Base-by-base conservation (phyloP, 2,797 vertebrate species). In the Sparus aurata region DNA sequence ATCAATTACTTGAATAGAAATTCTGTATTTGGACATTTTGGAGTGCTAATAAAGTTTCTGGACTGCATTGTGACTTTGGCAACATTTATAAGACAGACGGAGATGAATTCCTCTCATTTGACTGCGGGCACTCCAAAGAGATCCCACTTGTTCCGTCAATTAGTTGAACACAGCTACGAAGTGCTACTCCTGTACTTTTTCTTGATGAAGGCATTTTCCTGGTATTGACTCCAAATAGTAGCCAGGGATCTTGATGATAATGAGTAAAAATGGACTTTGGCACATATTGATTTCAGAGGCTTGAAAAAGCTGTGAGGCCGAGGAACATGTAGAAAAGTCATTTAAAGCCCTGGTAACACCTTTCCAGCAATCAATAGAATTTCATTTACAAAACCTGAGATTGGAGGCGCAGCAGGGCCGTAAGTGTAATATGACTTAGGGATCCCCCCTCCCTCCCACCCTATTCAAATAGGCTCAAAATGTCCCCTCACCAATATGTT, bases 171-270 rank as follows among this genome's bases (percentile, higher is more conserved):
- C 87, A 38, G 78, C 70, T 70, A 66, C 73, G 76, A 34, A 87
- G 73, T 90, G 77, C 79, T 65, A 75, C 79, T 85, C 87, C 84
- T 87, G 81, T 91, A 67, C 90, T 91, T 91, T 90, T 91, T 91
- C 80, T 82, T 89, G 67, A 69, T 91, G 69, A 80, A 84, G 83
- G 85, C 80, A 88, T 90, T 96, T 96, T 94, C 94, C 94, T 89
- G 82, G 88, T 94, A 95, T 94, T 92, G 91, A 91, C 95, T 95
- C 94, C 95, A 96, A 95, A 96, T 97, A 96, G 95, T 87, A 84
- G 63, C 72, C 74, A 34, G 73, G 94, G 92, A 95, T 94, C 94
- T 95, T 95, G 94, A 95, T 95, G 95, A 92, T 94, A 94, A 93
- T 85, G 91, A 94, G 94, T 90, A 95, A 95, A 95, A 95, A 96